Conservation (phyloP, 2,888 invertebrate species). For the Melanchra persicariae region DNA sequence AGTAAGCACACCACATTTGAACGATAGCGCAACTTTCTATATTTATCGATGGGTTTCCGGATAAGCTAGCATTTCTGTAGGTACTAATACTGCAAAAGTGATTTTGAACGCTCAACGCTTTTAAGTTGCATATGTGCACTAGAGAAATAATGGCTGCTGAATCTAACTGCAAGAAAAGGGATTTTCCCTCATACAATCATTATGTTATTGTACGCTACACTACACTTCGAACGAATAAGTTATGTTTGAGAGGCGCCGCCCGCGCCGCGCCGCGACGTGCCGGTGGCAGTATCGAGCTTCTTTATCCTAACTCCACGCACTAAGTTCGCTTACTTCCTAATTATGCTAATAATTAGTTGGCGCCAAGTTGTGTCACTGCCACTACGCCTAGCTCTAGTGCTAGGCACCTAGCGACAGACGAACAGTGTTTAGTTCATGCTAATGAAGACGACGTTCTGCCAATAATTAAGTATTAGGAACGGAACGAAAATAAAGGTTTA, state of each 20-base stretch:
- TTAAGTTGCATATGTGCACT: no score
- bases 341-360: constrained; percentile 54
- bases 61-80: no score
- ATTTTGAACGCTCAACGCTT: no score
- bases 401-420: neutral
- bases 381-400: neutral
- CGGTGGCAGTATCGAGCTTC: constrained; percentile 4
- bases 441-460: constrained; percentile 15
- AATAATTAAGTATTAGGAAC: neutral
- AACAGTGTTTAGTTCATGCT: constrained; percentile 21
- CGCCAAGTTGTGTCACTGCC: constrained; percentile 24
- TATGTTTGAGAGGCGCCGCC: neutral
- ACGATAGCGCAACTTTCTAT: neutral
- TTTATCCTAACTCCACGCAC: constrained; percentile 10
- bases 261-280: neutral
- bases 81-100: no score
- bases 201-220: no score
- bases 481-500: neutral
- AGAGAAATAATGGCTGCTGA: no score
- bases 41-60: neutral
- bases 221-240: neutral
- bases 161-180: no score
- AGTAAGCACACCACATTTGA: neutral
- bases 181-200: no score
- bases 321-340: constrained; percentile 41